phyloP scores from a whole-genome alignment of 2,888 invertebrate genomes.

The Petrolisthes cinctipes region DNA sequence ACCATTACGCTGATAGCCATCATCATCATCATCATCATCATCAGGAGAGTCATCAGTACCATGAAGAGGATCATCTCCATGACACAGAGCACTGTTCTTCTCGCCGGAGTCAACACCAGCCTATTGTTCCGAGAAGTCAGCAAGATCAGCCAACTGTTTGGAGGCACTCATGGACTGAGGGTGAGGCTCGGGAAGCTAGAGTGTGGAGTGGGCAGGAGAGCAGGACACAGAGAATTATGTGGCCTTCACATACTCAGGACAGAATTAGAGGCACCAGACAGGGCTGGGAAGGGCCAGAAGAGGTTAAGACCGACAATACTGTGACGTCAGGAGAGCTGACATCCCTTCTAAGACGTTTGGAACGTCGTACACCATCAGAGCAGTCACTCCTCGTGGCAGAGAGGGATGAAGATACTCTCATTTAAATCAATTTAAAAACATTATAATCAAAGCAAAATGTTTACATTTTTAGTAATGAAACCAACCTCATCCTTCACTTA shows the following conservation, averaged over 20 bases:
- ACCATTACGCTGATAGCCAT: background rate
- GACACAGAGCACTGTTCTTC: background rate
- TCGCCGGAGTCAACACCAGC: background rate
- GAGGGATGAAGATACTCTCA: slow-evolving; percentile 52
- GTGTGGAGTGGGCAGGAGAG: slow-evolving; percentile 34
- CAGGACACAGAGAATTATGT: background rate
- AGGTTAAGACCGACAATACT: background rate
- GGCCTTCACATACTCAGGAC: background rate
- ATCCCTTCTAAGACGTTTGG: slow-evolving; percentile 45
- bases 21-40: slow-evolving; percentile 12
- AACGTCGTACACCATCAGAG: slow-evolving; percentile 49
- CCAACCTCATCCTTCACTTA: background rate
- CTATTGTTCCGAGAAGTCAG: background rate
- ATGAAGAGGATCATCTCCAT: background rate
- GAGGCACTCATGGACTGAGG: slow-evolving; percentile 57
- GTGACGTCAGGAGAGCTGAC: slow-evolving; percentile 36
- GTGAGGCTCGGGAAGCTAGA: slow-evolving; percentile 43
- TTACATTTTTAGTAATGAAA: background rate
- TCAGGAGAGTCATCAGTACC: background rate
- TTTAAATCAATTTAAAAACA: slow-evolving; percentile 19
- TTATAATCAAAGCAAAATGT: background rate
- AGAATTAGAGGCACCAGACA: background rate
- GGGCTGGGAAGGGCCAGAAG: slow-evolving; percentile 24
- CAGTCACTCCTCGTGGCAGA: slow-evolving; percentile 44
- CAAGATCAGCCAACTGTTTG: slow-evolving; percentile 44